Base-by-base conservation (phyloP, 2,888 invertebrate species). In the Eumacrocentrus americanus region DNA sequence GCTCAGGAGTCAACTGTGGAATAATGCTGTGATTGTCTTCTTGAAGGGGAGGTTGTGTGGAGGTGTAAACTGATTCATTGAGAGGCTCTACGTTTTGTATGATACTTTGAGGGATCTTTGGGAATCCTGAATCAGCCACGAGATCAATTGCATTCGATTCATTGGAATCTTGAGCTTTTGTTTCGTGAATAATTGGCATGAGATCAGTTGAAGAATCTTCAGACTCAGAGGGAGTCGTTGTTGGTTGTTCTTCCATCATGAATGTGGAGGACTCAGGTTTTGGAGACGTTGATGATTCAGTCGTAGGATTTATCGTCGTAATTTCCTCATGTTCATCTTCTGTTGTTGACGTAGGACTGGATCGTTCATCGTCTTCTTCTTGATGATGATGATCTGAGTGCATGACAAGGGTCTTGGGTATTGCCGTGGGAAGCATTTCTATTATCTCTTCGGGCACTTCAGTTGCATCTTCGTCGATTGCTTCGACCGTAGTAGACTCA, bases 41-140 rank as follows among this genome's bases (percentile, higher is more conserved):
- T 9, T 22, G 5, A 4, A 0, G 48, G 65, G 20, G 48, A 16
- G 67, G 60, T 7, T 65, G 63, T 25, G 61, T 61, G 20, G 38
- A 23, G 38, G 58, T 65, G 16, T 16, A 35, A 1, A 66, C 58
- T 0, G 70, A 55, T 18, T 71, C 69, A 44, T 65, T 63, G 2
- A 74, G 23, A 0, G 76, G 74, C 38, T 74, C 74, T 1, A 75
- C 69, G 47, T 73, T 75, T 25, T 72, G 66, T 2, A 68, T 71
- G 48, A 77, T 72, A 25, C 70, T 70, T 58, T 77, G 68, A 1
- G 76, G 74, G 22, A 76, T 58, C 61, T 72, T 72, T 2, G 72
- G 70, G 29, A 69, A 65, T 2, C 70, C 55, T 0, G 69, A 69
- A 3, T 67, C 68, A 1, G 73, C 69, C 55, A 69, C 67, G 35